Base-by-base conservation (phyloP, 2,888 invertebrate genomes). In the Strigamia crassipes region DNA sequence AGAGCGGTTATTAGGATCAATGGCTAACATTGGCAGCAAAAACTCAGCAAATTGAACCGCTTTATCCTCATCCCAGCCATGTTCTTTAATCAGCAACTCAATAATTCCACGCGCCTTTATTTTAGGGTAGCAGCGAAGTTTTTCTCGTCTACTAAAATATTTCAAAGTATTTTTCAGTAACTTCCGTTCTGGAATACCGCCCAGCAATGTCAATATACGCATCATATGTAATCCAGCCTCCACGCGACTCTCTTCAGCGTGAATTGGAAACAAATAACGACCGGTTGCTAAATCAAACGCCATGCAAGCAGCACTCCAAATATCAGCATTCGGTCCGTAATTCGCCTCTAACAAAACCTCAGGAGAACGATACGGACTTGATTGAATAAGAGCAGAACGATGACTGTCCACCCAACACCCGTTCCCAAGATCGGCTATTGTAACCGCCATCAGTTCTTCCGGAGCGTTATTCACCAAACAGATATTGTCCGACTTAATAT, bases 201-300 rank as follows among this genome's bases (percentile, higher is more conserved):
- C 99, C 83, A 99, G 90, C 84, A 99, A 91, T 89, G 99, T 99
- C 85, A 99, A 99, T 87, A 99, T 97, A 88, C 99, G 99, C 83
- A 99, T 99, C 86, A 99, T 91, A 87, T 99, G 99, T 89, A 99
- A 9, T 6, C 10, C 8, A 6, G 2, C 38, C 8, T 38, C 38
- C 38, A 1, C 38, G 38, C 38, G 38, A 38, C 10, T 38, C 6
- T 38, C 38, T 27, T 27, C 27, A 2, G 2, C 9, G 10, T 38
- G 38, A 38, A 10, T 9, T 6, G 38, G 38, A 38, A 38, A 99
- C 84, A 99, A 90, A 89, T 99, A 99, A 89, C 99, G 99, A 82
- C 99, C 99, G 27, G 99, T 99, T 15, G 98, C 98, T 86, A 99
- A 89, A 88, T 38, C 38, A 38, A 38, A 38, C 8, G 38, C 38